Base-by-base conservation (phyloP, 1,140 invertebrate species). In the Ylistrum balloti region DNA sequence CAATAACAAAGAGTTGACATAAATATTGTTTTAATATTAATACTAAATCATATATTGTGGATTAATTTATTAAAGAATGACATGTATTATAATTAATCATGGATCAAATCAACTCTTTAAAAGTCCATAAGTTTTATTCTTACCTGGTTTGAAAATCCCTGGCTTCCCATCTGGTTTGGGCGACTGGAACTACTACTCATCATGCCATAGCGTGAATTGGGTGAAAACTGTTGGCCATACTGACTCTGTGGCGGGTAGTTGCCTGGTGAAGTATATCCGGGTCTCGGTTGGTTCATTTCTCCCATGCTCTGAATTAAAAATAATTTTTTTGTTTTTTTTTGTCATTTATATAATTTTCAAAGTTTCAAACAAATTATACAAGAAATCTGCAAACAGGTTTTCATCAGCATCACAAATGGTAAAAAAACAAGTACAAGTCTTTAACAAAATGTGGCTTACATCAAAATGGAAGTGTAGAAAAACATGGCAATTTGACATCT, bases 151-250 rank as follows among this genome's bases (percentile, higher is more conserved):
- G 85, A 85, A 86, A 56, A 91, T 45, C 86, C 86, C 38, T 87
- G 20, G 56, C 88, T 91, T 90, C 41, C 86, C 35, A 35, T 88
- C 91, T 88, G 22, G 32, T 85, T n/a, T 33, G 89, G 32, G 87
- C 88, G 20, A 74, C 56, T 74, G 56, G 56, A 74, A 74, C 28
- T 74, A 7, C 56, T n/a, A 74, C 86, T 56, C 41, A 74, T 41
- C 87, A 86, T 90, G 48, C 88, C 89, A 88, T 33, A 91, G 32
- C 91, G 56, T 32, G 91, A 90, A 38, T 91, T 91, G 10, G 91
- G 91, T 15, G 91, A 91, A 85, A 90, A 91, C 33, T 91, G 91
- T 35, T 87, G 45, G 28, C 90, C 35, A 33, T 89, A 91, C n/a
- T 91, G 90, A 56, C 86, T 90, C 48, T 48, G 87, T 34, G 88